Base-by-base conservation (phyloP, 2,113 vertebrate species). In the Puma concolor region DNA sequence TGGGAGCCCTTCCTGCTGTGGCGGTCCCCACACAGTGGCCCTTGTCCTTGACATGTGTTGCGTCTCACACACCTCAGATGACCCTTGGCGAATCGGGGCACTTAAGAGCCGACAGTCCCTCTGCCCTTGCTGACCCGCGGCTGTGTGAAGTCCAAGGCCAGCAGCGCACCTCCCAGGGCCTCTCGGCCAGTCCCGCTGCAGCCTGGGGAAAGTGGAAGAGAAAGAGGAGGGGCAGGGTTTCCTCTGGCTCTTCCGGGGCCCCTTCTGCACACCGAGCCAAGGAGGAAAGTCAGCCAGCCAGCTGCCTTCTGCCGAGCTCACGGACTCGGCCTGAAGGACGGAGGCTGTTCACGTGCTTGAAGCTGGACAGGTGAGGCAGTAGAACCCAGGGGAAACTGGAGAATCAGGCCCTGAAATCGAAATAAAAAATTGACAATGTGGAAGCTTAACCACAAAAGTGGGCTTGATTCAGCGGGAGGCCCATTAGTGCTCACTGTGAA, bases 261-360 rank as follows among this genome's bases (percentile, higher is more conserved):
- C 63, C 60, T 1, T 13, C 31, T 27, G 19, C 9, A 5, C n/a
- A 1, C 21, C 8, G 12, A 44, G 48, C 36, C 11, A 1, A 4
- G 27, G 4, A 17, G 80, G 74, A 66, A 4, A 10, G 4, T 60
- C 33, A 2, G 69, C 33, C 2, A 1, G 77, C 67, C 15, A 0
- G 14, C 57, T 19, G 38, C 33, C 76, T 92, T 67, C n/a, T 33
- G 38, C 69, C 63, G 52, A 41, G 82, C 41, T 63, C 60, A 31
- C 33, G 5, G 36, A 57, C 54, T n/a, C 77, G 21, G 36, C 77
- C 84, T 48, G 5, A 4, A 29, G 74, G 83, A 41, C 44, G 14
- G 29, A 69, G 50, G 54, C 60, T 2, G 27, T 4, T 52, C 19
- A 4, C 4, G 2, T 31, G 52, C 21, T 63, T n/a, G 85, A n/a